These are phyloP conservation scores for Alethe diademata DNA, from an alignment of 2,113 vertebrate genomes.

Conservation along the genomic window DNA sequence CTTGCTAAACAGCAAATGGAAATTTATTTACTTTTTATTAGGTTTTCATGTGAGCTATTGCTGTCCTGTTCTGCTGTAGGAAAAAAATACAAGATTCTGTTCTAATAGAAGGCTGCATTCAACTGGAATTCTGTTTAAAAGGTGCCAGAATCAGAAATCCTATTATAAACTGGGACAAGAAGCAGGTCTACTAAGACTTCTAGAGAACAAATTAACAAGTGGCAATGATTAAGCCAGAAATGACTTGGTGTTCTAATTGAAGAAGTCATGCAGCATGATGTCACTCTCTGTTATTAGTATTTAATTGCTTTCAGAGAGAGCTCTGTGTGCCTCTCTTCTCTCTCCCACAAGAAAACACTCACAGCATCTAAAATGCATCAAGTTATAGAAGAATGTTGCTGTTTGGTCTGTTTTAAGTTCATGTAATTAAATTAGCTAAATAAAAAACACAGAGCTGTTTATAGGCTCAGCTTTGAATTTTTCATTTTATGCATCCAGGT, in stretches of 20 bases:
- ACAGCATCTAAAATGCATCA: conserved; percentile 44
- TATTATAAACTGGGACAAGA: conserved; percentile 12
- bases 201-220: conserved; percentile 67
- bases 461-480: conserved; percentile 21
- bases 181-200: conserved; percentile 42
- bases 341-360: conserved; percentile 53
- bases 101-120: neutral
- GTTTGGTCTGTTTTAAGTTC: conserved; percentile 65
- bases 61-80: neutral
- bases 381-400: conserved; percentile 58
- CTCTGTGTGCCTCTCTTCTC: conserved; percentile 17
- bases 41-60: neutral
- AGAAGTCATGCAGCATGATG: conserved; percentile 64
- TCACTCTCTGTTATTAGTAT: conserved; percentile 62
- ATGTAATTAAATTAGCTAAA: conserved; percentile 67
- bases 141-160: conserved; percentile 22
- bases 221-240: conserved; percentile 68
- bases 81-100: neutral
- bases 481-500: conserved; percentile 24
- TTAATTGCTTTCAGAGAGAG: conserved; percentile 68
- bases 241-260: conserved; percentile 65
- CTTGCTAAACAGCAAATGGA: neutral
- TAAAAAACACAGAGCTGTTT: conserved; percentile 41
- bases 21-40: neutral
- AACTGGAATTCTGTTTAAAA: conserved; percentile 40